Conservation (phyloP, 2,888 invertebrate genomes). For the Callyntrura sp. region DNA sequence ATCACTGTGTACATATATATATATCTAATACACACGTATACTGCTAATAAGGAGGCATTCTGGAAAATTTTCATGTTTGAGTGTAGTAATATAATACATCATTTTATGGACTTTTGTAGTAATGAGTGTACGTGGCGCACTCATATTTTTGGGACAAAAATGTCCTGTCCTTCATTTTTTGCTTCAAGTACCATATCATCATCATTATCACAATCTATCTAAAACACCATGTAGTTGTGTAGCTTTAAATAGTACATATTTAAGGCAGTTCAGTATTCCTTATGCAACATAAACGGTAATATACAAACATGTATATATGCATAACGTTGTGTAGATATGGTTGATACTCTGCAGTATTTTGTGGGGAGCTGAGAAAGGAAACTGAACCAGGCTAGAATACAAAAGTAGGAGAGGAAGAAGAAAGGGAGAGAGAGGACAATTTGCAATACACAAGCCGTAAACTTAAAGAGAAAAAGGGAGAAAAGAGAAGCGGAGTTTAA, state of each 20-base stretch:
- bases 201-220: conserved; percentile 8
- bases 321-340: too few relatives aligned
- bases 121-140: background rate
- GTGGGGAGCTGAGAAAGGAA: conserved; percentile 9
- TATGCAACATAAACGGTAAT: too few relatives aligned
- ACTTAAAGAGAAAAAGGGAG: conserved; percentile 5
- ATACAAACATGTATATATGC: too few relatives aligned
- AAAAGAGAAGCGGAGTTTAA: background rate
- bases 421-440: background rate
- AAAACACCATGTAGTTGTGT: too few relatives aligned
- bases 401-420: conserved; percentile 40
- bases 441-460: conserved; percentile 5
- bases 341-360: conserved; percentile 20
- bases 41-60: too few relatives aligned
- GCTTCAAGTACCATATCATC: conserved; percentile 38
- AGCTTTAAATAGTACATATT: too few relatives aligned
- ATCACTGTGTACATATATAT: background rate
- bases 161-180: conserved; percentile 70
- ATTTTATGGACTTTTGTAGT: background rate
- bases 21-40: too few relatives aligned
- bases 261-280: too few relatives aligned
- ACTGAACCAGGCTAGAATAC: conserved; percentile 65
- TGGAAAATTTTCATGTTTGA: too few relatives aligned
- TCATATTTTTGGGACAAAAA: too few relatives aligned
- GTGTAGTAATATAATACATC: background rate